These are phyloP conservation scores for Chiloscyllium punctatum DNA, from an alignment of 2,797 vertebrate genomes.

Conservation along the genomic window DNA sequence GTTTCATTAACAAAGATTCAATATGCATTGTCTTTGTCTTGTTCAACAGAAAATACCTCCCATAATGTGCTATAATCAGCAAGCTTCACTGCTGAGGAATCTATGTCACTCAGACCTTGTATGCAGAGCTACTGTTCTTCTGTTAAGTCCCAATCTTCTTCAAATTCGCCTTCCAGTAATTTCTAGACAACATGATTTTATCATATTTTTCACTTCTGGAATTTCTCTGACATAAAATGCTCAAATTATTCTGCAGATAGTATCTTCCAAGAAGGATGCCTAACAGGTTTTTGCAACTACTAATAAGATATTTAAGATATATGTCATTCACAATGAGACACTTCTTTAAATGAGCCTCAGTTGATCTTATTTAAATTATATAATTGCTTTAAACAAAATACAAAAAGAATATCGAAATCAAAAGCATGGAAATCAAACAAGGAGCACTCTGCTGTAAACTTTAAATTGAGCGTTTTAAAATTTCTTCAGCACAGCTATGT, in stretches of 20 bases:
- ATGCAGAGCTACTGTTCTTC: not conserved
- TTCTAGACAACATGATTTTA: not conserved
- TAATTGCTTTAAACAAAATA: not conserved
- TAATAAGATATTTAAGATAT: not conserved
- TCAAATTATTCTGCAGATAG: not conserved
- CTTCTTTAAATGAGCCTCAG: not conserved
- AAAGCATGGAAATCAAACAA: not conserved
- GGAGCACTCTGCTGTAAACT: not conserved
- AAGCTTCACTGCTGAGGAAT: not conserved
- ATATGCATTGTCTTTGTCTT: conserved; percentile 22
- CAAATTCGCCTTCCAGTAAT: not conserved
- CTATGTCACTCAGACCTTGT: too few species aligned
- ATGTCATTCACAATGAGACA: not conserved
- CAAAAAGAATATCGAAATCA: not conserved
- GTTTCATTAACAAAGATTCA: conserved; percentile 27
- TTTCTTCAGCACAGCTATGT: not conserved
- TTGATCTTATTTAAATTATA: not conserved
- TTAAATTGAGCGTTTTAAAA: too few species aligned
- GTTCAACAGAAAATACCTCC: conserved; percentile 15
- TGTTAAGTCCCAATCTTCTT: not conserved
- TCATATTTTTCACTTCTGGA: not conserved
- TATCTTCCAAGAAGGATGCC: not conserved
- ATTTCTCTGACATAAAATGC: not conserved
- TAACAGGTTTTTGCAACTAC: not conserved
- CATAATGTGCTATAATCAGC: not conserved